Base-by-base conservation (phyloP, 2,888 invertebrate genomes). In the Andrena praecox region DNA sequence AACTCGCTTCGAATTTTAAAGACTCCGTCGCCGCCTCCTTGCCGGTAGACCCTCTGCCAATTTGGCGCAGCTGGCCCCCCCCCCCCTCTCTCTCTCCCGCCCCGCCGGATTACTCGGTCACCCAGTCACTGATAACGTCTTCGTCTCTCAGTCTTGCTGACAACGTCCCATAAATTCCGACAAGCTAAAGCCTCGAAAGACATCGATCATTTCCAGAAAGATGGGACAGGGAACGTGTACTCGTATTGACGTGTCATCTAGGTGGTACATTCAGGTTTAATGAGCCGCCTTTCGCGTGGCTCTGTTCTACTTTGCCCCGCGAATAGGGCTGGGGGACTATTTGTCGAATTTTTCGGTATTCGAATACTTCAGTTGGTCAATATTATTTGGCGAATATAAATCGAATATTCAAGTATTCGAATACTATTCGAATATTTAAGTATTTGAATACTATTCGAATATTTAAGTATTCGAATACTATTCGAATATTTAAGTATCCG, bases 1-100 rank as follows among this genome's bases (percentile, higher is more conserved):
- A 89, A 90, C 85, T 87, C 82, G 52, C 77, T 81, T 79, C 69
- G 80, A 84, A 86, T 89, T 90, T 90, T 89, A 90, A 90, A 88
- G 85, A 72, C 69, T 33, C 52, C 70, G 59, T 27, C 76, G 24
- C 59, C 66, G 7, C 62, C 59, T 59, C 31, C 48, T 56, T 29
- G 12, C 48, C 48, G 35, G 35, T 68, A 52, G 63, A 76, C 67
- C 62, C 74, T n/a, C 77, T 68, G 75, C 69, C 79, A 85, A 87
- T 87, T 85, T 80, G 59, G 54, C 68, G 56, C 80, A 82, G 80
- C 85, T 82, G 75, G 20, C 67, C 68, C 48, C 69, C 33, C 31
- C 7, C 10, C 35, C 35, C 35, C 10, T 20, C 20, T 20, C 20
- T 20, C 20, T 20, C 20, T 20, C 42, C 3, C 35, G 12, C 12